These are phyloP conservation scores for Troides aeacus DNA, from an alignment of 2,888 invertebrate genomes.

Conservation along the genomic window DNA sequence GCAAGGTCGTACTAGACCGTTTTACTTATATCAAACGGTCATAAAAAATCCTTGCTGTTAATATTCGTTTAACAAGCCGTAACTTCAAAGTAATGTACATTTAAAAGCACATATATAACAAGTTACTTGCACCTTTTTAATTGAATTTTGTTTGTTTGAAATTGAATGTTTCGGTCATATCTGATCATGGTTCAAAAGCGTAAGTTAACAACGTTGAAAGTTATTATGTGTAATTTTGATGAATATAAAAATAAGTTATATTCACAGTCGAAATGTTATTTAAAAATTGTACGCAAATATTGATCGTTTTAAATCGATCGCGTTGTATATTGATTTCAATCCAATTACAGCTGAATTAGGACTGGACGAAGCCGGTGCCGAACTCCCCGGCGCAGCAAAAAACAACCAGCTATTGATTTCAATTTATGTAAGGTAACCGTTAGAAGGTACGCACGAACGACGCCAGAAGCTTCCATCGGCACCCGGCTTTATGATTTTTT, in stretches of 20 bases:
- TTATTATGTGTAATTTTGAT: background rate
- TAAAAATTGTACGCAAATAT: constrained; percentile 30
- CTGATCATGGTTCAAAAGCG: constrained; percentile 1
- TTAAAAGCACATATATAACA: constrained; percentile 1
- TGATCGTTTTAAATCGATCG: constrained; percentile 34
- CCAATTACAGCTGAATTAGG: constrained; percentile 65
- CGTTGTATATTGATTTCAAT: constrained; percentile 50
- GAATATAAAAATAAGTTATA: background rate
- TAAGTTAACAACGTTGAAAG: background rate
- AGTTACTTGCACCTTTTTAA: constrained; percentile 15
- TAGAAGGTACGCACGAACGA: constrained; percentile 65
- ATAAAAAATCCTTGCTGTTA: constrained; percentile 39
- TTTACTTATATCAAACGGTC: constrained; percentile 44
- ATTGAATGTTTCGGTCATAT: constrained; percentile 1
- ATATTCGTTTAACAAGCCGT: constrained; percentile 35
- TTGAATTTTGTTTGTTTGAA: no score
- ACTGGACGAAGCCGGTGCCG: constrained; percentile 53
- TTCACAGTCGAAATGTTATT: constrained; percentile 29
- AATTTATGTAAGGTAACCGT: constrained; percentile 70
- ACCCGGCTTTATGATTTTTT: constrained; percentile 59
- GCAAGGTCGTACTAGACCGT: constrained; percentile 76
- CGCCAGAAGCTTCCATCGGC: constrained; percentile 42
- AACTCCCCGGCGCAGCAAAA: constrained; percentile 59
- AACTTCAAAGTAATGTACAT: constrained; percentile 26
- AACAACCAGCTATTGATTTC: constrained; percentile 60